These are phyloP conservation scores for Callaeas wilsoni DNA, from an alignment of 2,113 vertebrate genomes.

Conservation along the genomic window DNA sequence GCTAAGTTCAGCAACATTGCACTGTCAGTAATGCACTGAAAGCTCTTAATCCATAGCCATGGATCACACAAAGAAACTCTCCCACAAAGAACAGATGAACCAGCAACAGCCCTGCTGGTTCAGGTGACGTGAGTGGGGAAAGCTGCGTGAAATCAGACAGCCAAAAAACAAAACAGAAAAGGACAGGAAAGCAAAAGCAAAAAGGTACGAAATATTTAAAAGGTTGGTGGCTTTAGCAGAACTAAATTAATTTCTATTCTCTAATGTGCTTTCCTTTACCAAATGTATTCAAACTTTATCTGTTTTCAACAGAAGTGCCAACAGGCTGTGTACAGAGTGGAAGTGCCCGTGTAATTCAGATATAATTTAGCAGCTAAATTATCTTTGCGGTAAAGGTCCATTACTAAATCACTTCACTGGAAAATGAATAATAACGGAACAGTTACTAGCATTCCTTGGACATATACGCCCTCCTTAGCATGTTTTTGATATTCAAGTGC, in stretches of 20 bases:
- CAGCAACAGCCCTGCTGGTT: neutral
- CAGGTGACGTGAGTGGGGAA: neutral
- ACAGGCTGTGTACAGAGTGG: neutral
- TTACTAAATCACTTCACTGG: neutral
- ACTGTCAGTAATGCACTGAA: neutral
- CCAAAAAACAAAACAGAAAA: neutral
- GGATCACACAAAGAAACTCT: neutral
- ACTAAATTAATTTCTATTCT: neutral
- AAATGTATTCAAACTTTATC: neutral
- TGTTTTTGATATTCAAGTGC: neutral
- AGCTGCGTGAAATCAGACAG: neutral
- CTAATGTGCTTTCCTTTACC: neutral
- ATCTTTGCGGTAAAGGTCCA: neutral
- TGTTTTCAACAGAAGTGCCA: neutral
- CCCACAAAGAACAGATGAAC: neutral
- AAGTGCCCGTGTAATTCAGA: neutral
- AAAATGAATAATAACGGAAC: conserved; percentile 25
- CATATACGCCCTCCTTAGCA: neutral
- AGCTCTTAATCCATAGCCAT: neutral
- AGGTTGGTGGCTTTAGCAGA: neutral
- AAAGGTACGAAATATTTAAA: neutral
- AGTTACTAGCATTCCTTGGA: neutral
- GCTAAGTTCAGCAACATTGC: neutral
- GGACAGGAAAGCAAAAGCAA: neutral
- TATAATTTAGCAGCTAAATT: conserved; percentile 14